phyloP scores from a whole-genome alignment of 1,140 invertebrate genomes.

The Tribolium madens region DNA sequence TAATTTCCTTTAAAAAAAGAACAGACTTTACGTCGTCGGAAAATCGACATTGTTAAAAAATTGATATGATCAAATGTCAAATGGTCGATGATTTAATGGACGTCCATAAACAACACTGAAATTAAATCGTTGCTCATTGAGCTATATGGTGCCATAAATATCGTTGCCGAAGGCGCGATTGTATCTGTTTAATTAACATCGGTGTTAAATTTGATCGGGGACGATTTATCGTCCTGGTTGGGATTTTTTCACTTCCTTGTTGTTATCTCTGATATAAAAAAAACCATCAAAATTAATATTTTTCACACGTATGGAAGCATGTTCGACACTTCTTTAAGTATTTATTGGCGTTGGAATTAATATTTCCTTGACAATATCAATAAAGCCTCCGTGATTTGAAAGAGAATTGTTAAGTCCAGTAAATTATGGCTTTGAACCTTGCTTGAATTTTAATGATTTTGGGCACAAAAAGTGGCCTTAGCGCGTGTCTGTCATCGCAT shows the following conservation, averaged over 20 bases:
- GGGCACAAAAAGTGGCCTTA: not conserved
- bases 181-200: conserved; percentile 38
- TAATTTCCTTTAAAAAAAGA: no score
- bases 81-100: conserved; percentile 10
- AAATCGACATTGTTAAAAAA: conserved; percentile 1
- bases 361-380: not conserved
- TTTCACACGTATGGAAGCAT: not conserved
- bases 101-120: conserved; percentile 11
- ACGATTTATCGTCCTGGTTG: conserved; percentile 10
- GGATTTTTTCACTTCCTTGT: conserved; percentile 3
- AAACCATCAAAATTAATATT: not conserved
- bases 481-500: conserved; percentile 6
- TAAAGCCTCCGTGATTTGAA: not conserved
- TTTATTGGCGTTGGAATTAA: not conserved
- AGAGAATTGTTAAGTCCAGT: not conserved
- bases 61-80: conserved; percentile 21
- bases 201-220: conserved; percentile 30
- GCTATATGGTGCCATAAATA: conserved; percentile 16
- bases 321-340: not conserved
- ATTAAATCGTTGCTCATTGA: conserved; percentile 34
- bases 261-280: not conserved
- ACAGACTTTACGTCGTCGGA: not conserved
- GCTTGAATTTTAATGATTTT: not conserved
- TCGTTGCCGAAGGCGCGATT: conserved; percentile 14
- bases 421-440: not conserved